Evolutionary conservation across 2,888 invertebrate species (phyloP).

Genomic region (Flexamia atlantica): DNA sequence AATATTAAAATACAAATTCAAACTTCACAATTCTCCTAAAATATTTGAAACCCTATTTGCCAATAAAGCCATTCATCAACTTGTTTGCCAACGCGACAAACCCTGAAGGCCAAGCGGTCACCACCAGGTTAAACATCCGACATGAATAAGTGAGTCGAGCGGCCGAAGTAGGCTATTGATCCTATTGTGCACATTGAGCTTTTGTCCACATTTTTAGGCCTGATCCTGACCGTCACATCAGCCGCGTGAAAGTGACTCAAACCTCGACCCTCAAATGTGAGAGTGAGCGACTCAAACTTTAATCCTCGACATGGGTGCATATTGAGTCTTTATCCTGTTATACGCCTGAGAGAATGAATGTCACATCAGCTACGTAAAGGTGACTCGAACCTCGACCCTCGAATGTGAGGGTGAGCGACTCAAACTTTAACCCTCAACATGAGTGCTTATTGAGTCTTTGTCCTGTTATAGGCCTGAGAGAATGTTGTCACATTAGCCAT

Average conservation of each 20-base stretch:
- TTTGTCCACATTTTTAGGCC: constrained; percentile 19
- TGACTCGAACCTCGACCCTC: neutral
- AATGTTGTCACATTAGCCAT: too few relatives aligned
- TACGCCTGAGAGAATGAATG: neutral
- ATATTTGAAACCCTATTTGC: neutral
- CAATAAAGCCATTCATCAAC: neutral
- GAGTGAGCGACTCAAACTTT: too few relatives aligned
- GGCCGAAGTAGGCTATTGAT: constrained; percentile 27
- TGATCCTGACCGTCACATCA: neutral
- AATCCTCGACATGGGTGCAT: too few relatives aligned
- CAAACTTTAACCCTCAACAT: too few relatives aligned
- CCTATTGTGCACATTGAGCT: constrained; percentile 34
- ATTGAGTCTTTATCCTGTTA: too few relatives aligned
- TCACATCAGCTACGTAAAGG: neutral
- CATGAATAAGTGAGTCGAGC: constrained; percentile 18
- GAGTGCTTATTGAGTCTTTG: too few relatives aligned
- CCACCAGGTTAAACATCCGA: neutral
- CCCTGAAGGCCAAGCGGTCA: neutral
- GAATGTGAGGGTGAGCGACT: too few relatives aligned
- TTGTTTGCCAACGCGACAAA: neutral
- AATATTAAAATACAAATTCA: too few relatives aligned
- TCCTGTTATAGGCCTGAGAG: too few relatives aligned
- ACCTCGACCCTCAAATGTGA: too few relatives aligned
- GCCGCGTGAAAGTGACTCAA: neutral
- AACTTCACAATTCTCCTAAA: too few relatives aligned